These are phyloP conservation scores for Zaprionus lachaisei DNA, from an alignment of 1,140 invertebrate genomes.

Conservation along the genomic window DNA sequence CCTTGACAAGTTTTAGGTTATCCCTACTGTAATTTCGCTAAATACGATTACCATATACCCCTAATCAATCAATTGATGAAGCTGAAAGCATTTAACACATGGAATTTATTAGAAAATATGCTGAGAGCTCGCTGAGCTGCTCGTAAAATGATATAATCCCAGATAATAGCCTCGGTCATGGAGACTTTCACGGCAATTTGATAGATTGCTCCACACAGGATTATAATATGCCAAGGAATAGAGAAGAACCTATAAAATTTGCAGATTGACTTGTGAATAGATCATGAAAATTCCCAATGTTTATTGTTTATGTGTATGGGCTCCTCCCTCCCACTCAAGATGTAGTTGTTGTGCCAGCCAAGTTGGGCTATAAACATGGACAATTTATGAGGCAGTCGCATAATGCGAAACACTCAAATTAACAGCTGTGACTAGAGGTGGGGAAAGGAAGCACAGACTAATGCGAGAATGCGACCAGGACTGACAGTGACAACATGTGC, in stretches of 20 bases:
- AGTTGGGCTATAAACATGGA: slow-evolving; percentile 33
- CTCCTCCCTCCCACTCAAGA: background rate
- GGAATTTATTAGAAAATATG: background rate
- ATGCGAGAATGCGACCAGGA: background rate
- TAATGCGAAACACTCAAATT: slow-evolving; percentile 60
- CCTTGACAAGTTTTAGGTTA: background rate
- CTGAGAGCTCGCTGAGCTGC: background rate
- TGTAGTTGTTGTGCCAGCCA: slow-evolving; percentile 22
- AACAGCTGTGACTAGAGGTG: slow-evolving; percentile 48
- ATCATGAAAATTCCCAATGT: slow-evolving; percentile 26
- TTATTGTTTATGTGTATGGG: slow-evolving; percentile 5
- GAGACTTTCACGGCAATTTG: slow-evolving; percentile 8
- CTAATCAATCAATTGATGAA: background rate
- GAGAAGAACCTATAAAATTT: slow-evolving; percentile 4
- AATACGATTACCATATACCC: background rate
- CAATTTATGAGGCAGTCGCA: slow-evolving; percentile 51
- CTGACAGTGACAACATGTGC: slow-evolving; percentile 34
- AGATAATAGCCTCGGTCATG: background rate
- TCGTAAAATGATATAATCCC: background rate
- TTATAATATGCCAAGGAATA: background rate
- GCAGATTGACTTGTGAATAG: slow-evolving; percentile 26
- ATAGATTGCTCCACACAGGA: background rate
- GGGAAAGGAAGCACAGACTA: background rate
- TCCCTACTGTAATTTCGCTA: background rate
- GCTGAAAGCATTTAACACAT: background rate